These are phyloP conservation scores for Zophobas atratus DNA, from an alignment of 1,140 invertebrate species.

Conservation along the genomic window DNA sequence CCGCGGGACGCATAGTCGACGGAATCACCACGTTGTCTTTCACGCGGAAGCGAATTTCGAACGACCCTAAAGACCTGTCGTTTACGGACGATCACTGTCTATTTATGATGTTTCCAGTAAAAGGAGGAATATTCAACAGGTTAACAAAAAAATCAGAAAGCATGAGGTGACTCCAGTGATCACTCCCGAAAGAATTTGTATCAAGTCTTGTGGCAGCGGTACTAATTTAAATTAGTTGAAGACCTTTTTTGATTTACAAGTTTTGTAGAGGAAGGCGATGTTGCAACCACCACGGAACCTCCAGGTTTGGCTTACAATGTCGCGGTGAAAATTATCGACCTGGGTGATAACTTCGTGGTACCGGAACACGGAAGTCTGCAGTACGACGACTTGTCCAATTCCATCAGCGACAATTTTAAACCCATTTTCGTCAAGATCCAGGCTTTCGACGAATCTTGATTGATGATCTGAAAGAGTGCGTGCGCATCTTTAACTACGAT, in stretches of 20 bases:
- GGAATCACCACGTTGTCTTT: slow-evolving; percentile 88
- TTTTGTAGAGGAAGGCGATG: slow-evolving; percentile 68
- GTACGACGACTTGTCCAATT: slow-evolving; percentile 81
- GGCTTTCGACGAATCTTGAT: slow-evolving; percentile 82
- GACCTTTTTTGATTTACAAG: neutral
- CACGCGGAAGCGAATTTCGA: slow-evolving; percentile 82
- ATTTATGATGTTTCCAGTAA: slow-evolving; percentile 91
- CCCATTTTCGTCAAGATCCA: slow-evolving; percentile 75
- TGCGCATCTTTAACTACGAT: slow-evolving; percentile 49
- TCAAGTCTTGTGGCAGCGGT: slow-evolving; percentile 82
- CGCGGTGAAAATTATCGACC: slow-evolving; percentile 81
- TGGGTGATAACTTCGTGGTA: slow-evolving; percentile 83
- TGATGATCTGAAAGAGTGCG: slow-evolving; percentile 81
- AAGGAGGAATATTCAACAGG: slow-evolving; percentile 88
- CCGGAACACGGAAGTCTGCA: slow-evolving; percentile 79
- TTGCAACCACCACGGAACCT: slow-evolving; percentile 74
- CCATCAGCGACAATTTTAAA: slow-evolving; percentile 77
- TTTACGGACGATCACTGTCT: slow-evolving; percentile 88
- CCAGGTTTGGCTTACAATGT: slow-evolving; percentile 79
- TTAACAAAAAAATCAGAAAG: slow-evolving; percentile 89
- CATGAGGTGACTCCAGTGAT: slow-evolving; percentile 85
- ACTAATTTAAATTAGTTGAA: neutral
- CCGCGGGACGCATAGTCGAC: slow-evolving; percentile 79
- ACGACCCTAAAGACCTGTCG: slow-evolving; percentile 86
- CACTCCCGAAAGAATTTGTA: slow-evolving; percentile 86